Evolutionary conservation across 2,113 vertebrate genomes (phyloP).

Genomic region (Platysternon megacephalum): DNA sequence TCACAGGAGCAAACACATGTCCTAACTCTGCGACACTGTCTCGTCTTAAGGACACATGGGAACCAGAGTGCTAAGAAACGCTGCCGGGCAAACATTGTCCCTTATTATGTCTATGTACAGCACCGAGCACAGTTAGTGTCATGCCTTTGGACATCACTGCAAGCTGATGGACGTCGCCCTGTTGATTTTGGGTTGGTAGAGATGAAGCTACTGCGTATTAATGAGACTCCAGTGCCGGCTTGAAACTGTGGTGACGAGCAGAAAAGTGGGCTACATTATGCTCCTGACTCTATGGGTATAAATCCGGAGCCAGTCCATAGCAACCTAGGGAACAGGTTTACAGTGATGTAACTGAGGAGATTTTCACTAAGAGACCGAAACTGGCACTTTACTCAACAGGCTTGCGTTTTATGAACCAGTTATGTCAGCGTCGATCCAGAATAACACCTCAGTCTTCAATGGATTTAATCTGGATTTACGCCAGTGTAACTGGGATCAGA

Average conservation of each 20-base stretch:
- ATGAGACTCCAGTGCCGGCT: rapidly evolving
- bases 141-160: not conserved
- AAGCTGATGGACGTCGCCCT: not conserved
- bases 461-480: not conserved
- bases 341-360: rapidly evolving
- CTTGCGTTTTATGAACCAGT: not conserved
- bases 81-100: not conserved
- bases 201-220: not conserved
- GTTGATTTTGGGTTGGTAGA: not conserved
- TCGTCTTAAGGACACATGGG: not conserved
- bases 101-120: not conserved
- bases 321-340: not conserved
- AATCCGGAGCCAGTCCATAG: not conserved
- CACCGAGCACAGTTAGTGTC: not conserved
- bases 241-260: not conserved
- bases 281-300: not conserved
- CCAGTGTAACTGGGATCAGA: not conserved
- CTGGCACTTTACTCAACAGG: not conserved
- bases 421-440: not conserved
- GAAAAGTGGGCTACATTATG: not conserved
- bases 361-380: not conserved
- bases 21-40: not conserved
- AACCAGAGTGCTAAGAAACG: not conserved
- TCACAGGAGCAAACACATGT: not conserved
- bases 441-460: not conserved